A percentile compares a stretch with the other conserved stretches of the same genome.
Conservation (phyloP, 2,797 vertebrate genomes). For the Orientallactaga sibirica region DNA sequence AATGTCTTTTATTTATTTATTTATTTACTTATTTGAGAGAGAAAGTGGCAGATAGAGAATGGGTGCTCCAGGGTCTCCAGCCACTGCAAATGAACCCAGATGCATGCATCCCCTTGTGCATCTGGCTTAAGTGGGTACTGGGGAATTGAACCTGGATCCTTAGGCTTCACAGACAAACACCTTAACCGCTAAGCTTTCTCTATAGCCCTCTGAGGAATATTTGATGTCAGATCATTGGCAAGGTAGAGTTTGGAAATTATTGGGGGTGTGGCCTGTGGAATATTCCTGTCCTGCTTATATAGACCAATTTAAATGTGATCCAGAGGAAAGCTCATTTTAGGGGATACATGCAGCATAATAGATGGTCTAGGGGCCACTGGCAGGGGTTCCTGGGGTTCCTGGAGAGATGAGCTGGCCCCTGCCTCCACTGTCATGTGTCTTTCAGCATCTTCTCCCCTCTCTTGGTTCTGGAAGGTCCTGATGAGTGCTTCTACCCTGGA, state of each 20-base stretch:
- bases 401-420: background rate
- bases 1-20: too few species aligned
- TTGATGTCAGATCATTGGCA: background rate
- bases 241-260: background rate
- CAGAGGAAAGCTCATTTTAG: background rate
- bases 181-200: too few species aligned
- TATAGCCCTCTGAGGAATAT: too few species aligned
- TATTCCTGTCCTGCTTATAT: background rate
- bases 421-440: background rate
- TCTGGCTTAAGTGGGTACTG: too few species aligned
- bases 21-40: too few species aligned
- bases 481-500: background rate
- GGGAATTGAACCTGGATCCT: too few species aligned
- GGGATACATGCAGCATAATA: background rate
- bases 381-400: background rate
- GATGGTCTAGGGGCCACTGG: background rate
- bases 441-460: background rate
- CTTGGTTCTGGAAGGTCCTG: background rate
- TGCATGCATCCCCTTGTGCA: too few species aligned
- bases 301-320: background rate
- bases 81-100: too few species aligned
- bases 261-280: background rate
- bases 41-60: too few species aligned
- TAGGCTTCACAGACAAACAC: too few species aligned
- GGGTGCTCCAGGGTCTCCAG: too few species aligned